Conservation (phyloP, 2,888 invertebrate genomes). For the Lasioglossum leucozonium region DNA sequence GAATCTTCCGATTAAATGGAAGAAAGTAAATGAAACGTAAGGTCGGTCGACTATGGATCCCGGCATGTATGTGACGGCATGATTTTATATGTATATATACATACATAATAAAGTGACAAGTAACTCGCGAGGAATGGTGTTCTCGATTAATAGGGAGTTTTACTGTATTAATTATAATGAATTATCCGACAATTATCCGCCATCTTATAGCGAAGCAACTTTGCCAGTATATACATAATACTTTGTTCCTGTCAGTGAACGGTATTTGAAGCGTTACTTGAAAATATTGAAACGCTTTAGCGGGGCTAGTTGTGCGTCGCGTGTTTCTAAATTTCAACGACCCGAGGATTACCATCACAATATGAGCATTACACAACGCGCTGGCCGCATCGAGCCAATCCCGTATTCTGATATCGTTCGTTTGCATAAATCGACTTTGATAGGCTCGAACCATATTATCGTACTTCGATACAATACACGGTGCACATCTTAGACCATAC, state of each 20-base stretch:
- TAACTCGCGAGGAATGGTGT: background rate
- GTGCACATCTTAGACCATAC: no score
- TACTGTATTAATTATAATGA: background rate
- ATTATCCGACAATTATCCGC: background rate
- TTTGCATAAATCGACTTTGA: conserved; percentile 8
- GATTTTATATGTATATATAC: no score
- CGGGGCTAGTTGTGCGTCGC: background rate
- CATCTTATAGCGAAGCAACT: no score
- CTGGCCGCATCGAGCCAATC: background rate
- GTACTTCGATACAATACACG: background rate
- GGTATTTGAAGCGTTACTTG: background rate
- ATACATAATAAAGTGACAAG: no score
- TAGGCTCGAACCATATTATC: background rate
- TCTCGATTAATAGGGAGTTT: background rate
- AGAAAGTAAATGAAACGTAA: no score
- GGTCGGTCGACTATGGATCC: no score
- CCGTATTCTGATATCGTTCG: background rate
- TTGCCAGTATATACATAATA: no score
- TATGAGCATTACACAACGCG: background rate
- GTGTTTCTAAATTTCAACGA: conserved; percentile 19
- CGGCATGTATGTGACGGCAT: no score
- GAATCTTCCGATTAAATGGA: no score
- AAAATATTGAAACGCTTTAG: background rate
- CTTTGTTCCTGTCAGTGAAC: no score
- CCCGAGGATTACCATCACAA: conserved; percentile 14